Conservation (phyloP, 2,113 vertebrate species). For the Merops nubicus region DNA sequence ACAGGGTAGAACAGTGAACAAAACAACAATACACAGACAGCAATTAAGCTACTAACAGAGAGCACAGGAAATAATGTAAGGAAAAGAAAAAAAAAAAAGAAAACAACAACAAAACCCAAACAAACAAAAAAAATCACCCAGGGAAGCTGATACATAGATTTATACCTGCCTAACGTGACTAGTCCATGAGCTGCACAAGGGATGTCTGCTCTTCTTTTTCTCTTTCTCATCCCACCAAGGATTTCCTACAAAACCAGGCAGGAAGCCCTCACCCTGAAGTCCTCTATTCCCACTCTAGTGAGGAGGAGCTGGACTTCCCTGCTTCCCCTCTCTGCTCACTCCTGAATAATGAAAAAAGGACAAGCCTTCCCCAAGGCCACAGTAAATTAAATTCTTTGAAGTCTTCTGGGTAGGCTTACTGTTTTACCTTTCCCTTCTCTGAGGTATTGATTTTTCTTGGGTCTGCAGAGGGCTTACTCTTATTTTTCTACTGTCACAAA, state of each 20-base stretch:
- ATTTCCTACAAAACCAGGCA: not conserved
- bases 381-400: not conserved
- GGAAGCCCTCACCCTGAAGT: not conserved
- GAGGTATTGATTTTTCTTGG: not conserved
- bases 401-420: not conserved
- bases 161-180: not conserved
- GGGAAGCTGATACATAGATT: not conserved
- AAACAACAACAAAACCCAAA: no score
- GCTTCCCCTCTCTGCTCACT: not conserved
- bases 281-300: rapidly evolving
- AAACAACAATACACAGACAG: not conserved
- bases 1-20: not conserved
- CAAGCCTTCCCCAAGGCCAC: not conserved
- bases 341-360: not conserved
- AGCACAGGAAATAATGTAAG: not conserved
- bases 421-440: not conserved
- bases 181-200: not conserved
- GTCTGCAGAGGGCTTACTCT: not conserved
- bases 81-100: not conserved
- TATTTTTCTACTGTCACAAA: not conserved
- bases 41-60: not conserved
- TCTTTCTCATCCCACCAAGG: not conserved
- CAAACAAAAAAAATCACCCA: rapidly evolving
- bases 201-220: not conserved
- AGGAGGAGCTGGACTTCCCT: not conserved